A percentile compares a stretch with the other conserved stretches of the same genome.
These are phyloP conservation scores for Rhinogobius similis DNA, from an alignment of 2,113 vertebrate species.

Conservation along the genomic window DNA sequence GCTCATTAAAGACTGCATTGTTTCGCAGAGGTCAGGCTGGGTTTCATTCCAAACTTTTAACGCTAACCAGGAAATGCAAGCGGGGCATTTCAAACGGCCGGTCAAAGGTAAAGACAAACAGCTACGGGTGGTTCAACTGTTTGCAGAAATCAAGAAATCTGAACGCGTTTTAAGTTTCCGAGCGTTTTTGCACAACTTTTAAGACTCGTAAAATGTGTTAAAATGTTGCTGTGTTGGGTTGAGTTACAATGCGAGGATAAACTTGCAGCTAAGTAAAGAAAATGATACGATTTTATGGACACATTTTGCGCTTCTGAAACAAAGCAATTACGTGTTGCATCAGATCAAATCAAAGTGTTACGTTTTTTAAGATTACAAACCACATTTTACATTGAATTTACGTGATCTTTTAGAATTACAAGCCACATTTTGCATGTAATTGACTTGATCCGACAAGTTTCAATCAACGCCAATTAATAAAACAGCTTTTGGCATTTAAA, in stretches of 20 bases:
- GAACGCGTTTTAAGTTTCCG: too few relatives aligned
- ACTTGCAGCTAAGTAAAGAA: background rate
- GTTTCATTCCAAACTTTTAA: slow-evolving; percentile 86
- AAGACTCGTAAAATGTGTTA: too few relatives aligned
- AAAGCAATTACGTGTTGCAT: background rate
- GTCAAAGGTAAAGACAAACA: slow-evolving; percentile 39
- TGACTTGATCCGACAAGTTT: too few relatives aligned
- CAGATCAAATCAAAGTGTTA: too few relatives aligned
- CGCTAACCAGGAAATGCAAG: slow-evolving; percentile 78
- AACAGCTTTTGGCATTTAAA: too few relatives aligned
- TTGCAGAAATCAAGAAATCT: background rate
- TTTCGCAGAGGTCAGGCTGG: slow-evolving; percentile 86
- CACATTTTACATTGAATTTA: too few relatives aligned
- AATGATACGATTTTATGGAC: background rate
- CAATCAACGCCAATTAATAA: too few relatives aligned
- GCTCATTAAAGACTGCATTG: slow-evolving; percentile 90
- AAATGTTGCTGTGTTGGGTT: background rate
- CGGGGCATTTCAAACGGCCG: too few relatives aligned
- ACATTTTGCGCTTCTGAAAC: background rate
- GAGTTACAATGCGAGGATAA: background rate
- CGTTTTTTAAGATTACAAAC: too few relatives aligned
- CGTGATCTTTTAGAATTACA: too few relatives aligned
- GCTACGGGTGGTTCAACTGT: background rate
- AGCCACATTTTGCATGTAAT: too few relatives aligned
- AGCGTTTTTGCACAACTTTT: too few relatives aligned